Evolutionary conservation across 1,140 invertebrate genomes (phyloP).

Genomic region (Teleopsis dalmanni): DNA sequence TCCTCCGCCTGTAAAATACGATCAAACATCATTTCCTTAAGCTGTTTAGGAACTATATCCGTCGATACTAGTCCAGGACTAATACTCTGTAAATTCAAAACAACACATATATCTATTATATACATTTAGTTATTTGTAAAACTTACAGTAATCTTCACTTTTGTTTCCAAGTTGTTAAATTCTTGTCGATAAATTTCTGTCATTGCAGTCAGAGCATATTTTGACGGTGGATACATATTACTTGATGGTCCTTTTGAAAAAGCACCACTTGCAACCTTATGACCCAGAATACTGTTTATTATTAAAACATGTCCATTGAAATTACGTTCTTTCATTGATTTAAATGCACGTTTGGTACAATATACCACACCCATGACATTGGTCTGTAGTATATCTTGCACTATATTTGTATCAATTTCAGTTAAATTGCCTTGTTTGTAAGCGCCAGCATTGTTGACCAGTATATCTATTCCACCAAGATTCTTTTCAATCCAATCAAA

Average conservation of each 20-base stretch:
- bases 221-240: constrained; percentile 57
- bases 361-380: constrained; percentile 61
- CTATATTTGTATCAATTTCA: constrained; percentile 2
- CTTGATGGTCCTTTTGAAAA: background rate
- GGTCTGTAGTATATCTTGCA: constrained; percentile 49
- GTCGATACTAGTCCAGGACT: constrained; percentile 54
- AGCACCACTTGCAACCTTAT: background rate
- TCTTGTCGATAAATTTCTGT: constrained; percentile 58
- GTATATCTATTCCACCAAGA: constrained; percentile 56
- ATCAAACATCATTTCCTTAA: constrained; percentile 5
- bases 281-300: constrained; percentile 57
- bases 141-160: constrained; percentile 56
- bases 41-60: constrained; percentile 34
- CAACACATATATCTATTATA: background rate
- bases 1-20: constrained; percentile 44
- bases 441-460: constrained; percentile 65
- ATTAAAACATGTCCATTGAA: constrained; percentile 65
- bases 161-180: constrained; percentile 49
- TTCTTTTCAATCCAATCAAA: constrained; percentile 56
- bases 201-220: constrained; percentile 62
- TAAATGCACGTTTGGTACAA: constrained; percentile 57
- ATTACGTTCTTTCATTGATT: constrained; percentile 57
- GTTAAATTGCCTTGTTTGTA: constrained; percentile 4
- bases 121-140: background rate
- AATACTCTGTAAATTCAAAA: constrained; percentile 40